A percentile compares a stretch with the other conserved stretches of the same genome.
Evolutionary conservation across 1,140 invertebrate genomes (phyloP).

Genomic region (Battus philenor): DNA sequence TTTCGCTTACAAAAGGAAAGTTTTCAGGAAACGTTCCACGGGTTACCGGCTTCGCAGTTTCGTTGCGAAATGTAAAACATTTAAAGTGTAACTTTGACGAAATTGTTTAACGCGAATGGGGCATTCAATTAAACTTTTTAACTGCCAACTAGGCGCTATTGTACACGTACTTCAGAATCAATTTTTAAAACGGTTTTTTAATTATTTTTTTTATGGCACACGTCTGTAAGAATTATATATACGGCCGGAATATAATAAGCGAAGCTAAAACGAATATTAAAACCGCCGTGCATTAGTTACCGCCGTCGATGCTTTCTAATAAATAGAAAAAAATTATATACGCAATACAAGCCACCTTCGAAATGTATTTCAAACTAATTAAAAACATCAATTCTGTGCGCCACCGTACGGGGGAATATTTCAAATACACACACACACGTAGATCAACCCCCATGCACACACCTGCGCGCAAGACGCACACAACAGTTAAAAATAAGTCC

Average conservation of each 20-base stretch:
- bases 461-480: conserved; percentile 37
- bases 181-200: not conserved
- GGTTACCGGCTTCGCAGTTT: conserved; percentile 36
- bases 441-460: conserved; percentile 33
- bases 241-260: too few species aligned
- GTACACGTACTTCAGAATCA: not conserved
- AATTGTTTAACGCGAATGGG: conserved; percentile 52
- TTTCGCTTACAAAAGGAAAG: conserved; percentile 56
- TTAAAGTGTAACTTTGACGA: conserved; percentile 51
- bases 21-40: conserved; percentile 49
- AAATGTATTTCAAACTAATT: conserved; percentile 70
- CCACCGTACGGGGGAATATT: conserved; percentile 54
- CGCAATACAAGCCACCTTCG: conserved; percentile 45
- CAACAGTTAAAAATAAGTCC: conserved; percentile 56
- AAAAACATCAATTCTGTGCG: conserved; percentile 69
- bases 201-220: too few species aligned
- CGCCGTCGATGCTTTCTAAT: conserved; percentile 21
- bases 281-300: conserved; percentile 20
- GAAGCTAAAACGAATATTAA: not conserved
- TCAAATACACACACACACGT: conserved; percentile 52
- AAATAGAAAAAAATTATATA: conserved; percentile 42
- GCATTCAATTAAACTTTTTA: conserved; percentile 57
- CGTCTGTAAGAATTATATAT: too few species aligned
- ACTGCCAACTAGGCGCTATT: conserved; percentile 7
- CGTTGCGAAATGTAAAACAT: conserved; percentile 23